Percentiles rank a stretch among this genome's conserved stretches.
Conservation (phyloP, 2,113 vertebrate genomes). For the Salminus brasiliensis region DNA sequence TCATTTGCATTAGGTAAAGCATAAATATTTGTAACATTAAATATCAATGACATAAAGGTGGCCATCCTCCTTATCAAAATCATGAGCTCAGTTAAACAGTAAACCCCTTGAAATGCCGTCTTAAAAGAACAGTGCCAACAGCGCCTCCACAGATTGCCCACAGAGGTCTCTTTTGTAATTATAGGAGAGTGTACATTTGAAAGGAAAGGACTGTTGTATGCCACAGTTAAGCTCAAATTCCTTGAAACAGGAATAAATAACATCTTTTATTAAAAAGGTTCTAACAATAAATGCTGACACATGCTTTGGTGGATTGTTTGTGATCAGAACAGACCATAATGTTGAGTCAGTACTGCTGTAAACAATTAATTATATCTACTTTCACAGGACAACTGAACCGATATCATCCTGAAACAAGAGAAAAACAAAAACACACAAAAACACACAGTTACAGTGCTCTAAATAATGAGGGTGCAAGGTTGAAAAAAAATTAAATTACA, state of each 20-base stretch:
- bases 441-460: conserved; percentile 17
- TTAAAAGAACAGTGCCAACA: conserved; percentile 49
- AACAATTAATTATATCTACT: conserved; percentile 43
- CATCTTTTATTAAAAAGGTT: conserved; percentile 73
- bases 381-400: conserved; percentile 14
- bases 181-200: conserved; percentile 36
- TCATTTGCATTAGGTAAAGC: conserved; percentile 22
- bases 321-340: conserved; percentile 23
- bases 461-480: not conserved
- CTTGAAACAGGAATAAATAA: conserved; percentile 81
- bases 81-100: conserved; percentile 25
- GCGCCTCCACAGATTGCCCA: conserved; percentile 32
- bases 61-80: conserved; percentile 47
- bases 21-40: conserved; percentile 56
- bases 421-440: not conserved
- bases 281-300: conserved; percentile 66
- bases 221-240: conserved; percentile 67
- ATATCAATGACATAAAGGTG: conserved; percentile 65
- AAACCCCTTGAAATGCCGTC: conserved; percentile 11
- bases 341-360: conserved; percentile 42
- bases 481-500: not conserved
- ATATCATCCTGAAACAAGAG: not conserved
- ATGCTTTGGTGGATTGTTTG: conserved; percentile 60
- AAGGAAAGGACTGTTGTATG: conserved; percentile 51
- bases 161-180: conserved; percentile 45